phyloP scores from a whole-genome alignment of 2,888 invertebrate genomes.

The Lepidochrysops patricia region DNA sequence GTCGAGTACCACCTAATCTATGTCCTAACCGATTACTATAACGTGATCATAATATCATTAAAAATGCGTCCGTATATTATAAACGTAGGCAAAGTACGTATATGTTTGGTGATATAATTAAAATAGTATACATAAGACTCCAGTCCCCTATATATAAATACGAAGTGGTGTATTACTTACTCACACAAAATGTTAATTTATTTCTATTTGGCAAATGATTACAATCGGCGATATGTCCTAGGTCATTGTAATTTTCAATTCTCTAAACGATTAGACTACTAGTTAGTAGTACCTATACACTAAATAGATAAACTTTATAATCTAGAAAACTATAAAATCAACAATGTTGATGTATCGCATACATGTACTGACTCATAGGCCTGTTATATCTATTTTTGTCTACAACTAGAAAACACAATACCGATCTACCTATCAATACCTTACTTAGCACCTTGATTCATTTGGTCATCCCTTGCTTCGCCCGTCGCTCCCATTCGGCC shows the following conservation, averaged over 20 bases:
- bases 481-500: conserved; percentile 85
- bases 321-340: conserved; percentile 14
- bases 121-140: background rate
- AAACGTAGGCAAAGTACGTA: background rate
- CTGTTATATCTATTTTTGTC: conserved; percentile 13
- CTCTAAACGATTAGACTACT: conserved; percentile 8
- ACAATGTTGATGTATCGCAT: conserved; percentile 16
- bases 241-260: conserved; percentile 11
- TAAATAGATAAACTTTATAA: conserved; percentile 10
- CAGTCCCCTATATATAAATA: conserved; percentile 11
- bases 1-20: background rate
- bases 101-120: background rate
- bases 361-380: conserved; percentile 13
- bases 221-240: conserved; percentile 17
- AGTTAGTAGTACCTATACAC: conserved; percentile 1
- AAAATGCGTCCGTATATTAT: background rate
- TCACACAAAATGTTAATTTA: conserved; percentile 7
- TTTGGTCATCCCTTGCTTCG: conserved; percentile 81
- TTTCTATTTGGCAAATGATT: conserved; percentile 14
- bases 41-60: background rate
- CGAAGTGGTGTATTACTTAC: background rate
- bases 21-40: background rate
- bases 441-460: conserved; percentile 63
- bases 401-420: conserved; percentile 20
- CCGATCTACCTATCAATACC: conserved; percentile 28